Conservation (phyloP, 2,797 vertebrate genomes). For the Halcyon leucocephala region DNA sequence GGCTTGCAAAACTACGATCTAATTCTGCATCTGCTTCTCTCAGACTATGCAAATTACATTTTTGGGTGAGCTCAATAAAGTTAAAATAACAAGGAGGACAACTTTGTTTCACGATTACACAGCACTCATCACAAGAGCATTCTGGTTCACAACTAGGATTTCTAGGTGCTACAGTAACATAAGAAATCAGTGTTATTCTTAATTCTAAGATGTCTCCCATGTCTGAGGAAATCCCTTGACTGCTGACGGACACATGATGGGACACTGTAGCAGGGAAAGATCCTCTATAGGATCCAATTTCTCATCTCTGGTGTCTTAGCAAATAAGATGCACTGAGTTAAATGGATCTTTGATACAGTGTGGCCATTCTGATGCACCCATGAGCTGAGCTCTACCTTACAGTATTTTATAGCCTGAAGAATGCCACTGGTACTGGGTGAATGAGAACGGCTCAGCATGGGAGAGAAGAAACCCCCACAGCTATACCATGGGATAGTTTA, state of each 20-base stretch:
- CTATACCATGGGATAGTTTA: neutral
- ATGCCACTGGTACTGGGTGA: fast-evolving
- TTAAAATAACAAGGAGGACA: neutral
- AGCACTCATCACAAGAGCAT: neutral
- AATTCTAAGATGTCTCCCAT: neutral
- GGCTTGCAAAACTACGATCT: neutral
- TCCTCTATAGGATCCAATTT: neutral
- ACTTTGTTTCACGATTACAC: neutral
- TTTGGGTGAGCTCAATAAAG: neutral
- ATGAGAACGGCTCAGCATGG: neutral
- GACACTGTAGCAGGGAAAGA: neutral
- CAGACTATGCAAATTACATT: neutral
- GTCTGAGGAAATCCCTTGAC: neutral
- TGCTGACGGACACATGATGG: neutral
- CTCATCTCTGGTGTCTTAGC: neutral
- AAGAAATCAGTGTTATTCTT: neutral
- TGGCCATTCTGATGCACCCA: neutral
- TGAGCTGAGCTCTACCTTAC: neutral
- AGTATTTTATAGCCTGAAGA: neutral
- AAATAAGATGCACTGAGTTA: neutral
- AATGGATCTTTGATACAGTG: neutral
- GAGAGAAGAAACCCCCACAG: neutral
- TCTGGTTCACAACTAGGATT: neutral
- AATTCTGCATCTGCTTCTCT: neutral
- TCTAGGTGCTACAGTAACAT: neutral